These are phyloP conservation scores for Antheraea assamensis DNA, from an alignment of 2,888 invertebrate species.

Conservation along the genomic window DNA sequence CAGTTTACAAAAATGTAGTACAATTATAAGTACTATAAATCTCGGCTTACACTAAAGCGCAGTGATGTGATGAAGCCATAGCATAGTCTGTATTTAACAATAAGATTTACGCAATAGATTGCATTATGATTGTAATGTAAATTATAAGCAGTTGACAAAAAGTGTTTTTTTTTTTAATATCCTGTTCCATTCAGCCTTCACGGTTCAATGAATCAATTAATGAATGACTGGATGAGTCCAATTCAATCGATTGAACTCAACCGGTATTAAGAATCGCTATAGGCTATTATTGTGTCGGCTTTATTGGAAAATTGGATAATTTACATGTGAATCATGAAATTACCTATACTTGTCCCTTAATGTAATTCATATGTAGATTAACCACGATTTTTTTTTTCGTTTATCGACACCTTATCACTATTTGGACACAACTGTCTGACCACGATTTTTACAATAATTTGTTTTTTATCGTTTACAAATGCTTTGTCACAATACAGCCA, in stretches of 20 bases:
- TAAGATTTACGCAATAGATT: not conserved
- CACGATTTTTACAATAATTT: too few species aligned
- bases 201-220: constrained; percentile 32
- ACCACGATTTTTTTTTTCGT: not conserved
- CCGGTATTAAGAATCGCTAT: constrained; percentile 20
- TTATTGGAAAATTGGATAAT: constrained; percentile 38
- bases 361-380: not conserved
- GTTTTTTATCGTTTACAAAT: too few species aligned
- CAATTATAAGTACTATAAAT: too few species aligned
- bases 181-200: constrained; percentile 40
- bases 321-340: constrained; percentile 16
- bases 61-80: too few species aligned
- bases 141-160: constrained; percentile 1
- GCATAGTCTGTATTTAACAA: not conserved
- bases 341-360: too few species aligned
- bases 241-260: constrained; percentile 35
- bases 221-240: constrained; percentile 32
- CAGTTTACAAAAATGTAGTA: too few species aligned
- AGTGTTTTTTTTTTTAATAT: constrained; percentile 8
- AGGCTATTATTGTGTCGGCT: constrained; percentile 17
- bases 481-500: too few species aligned
- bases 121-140: not conserved
- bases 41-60: too few species aligned
- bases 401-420: too few species aligned
- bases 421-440: not conserved